These are phyloP conservation scores for Chrysomela aeneicollis DNA, from an alignment of 2,888 invertebrate species.

Conservation along the genomic window DNA sequence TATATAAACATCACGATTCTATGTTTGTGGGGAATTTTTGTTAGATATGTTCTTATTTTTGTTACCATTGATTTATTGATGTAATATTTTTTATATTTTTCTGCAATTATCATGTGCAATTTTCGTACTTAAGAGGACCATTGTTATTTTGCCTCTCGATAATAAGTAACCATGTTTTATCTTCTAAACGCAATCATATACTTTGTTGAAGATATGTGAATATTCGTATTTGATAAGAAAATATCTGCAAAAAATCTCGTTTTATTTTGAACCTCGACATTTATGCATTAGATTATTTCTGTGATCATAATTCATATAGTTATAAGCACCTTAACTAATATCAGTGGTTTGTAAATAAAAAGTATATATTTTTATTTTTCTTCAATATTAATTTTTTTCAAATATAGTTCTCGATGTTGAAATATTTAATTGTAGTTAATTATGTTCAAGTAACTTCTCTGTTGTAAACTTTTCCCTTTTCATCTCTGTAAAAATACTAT, in stretches of 20 bases:
- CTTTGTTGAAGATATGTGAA: slow-evolving; percentile 7
- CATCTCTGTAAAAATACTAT: slow-evolving; percentile 44
- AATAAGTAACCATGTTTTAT: no score
- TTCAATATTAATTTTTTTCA: slow-evolving; percentile 38
- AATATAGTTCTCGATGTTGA: slow-evolving; percentile 51
- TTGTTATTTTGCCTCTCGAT: slow-evolving; percentile 13
- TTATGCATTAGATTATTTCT: slow-evolving; percentile 46
- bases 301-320: slow-evolving; percentile 53
- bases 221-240: no score
- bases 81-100: slow-evolving; percentile 43
- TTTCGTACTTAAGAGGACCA: slow-evolving; percentile 40
- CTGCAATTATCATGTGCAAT: slow-evolving; percentile 37
- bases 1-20: neutral
- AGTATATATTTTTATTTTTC: slow-evolving; percentile 47
- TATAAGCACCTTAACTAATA: slow-evolving; percentile 51
- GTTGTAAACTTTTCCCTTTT: slow-evolving; percentile 45
- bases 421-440: slow-evolving; percentile 47
- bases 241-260: no score
- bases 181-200: no score
- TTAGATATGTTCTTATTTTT: slow-evolving; percentile 26
- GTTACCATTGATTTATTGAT: slow-evolving; percentile 41
- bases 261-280: no score
- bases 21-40: neutral
- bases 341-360: slow-evolving; percentile 52
- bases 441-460: slow-evolving; percentile 44